phyloP scores from a whole-genome alignment of 1,140 invertebrate genomes.

The Stratiolaelaps scimitus region DNA sequence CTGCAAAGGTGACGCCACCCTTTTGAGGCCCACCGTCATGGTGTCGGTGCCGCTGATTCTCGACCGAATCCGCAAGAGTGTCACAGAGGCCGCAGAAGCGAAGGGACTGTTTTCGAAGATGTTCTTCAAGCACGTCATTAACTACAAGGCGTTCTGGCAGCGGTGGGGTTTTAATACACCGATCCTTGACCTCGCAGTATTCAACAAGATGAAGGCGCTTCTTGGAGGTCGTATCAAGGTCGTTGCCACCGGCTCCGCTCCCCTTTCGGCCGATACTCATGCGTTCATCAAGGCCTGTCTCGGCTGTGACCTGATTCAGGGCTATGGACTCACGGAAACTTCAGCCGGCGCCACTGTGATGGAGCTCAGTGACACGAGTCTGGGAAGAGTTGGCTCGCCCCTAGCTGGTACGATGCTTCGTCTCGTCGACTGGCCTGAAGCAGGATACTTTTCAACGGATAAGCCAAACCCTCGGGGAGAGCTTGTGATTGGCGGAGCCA shows the following conservation, averaged over 20 bases:
- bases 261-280: constrained; percentile 56
- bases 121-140: constrained; percentile 28
- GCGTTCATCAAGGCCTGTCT: constrained; percentile 33
- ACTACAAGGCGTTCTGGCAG: constrained; percentile 34
- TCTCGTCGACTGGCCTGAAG: constrained; percentile 87
- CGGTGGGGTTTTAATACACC: constrained; percentile 31
- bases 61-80: constrained; percentile 36
- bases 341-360: constrained; percentile 35
- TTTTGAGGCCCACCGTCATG: constrained; percentile 38
- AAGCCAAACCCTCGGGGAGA: constrained; percentile 81
- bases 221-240: constrained; percentile 73
- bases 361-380: constrained; percentile 52
- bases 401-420: constrained; percentile 69
- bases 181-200: constrained; percentile 45
- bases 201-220: constrained; percentile 56
- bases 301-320: constrained; percentile 32
- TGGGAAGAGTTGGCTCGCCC: constrained; percentile 76
- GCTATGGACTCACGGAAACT: constrained; percentile 35
- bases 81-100: constrained; percentile 31
- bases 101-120: constrained; percentile 30
- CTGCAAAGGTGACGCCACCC: constrained; percentile 37
- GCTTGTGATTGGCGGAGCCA: constrained; percentile 76
- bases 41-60: constrained; percentile 37
- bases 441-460: constrained; percentile 65
- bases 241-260: constrained; percentile 83